phyloP scores from a whole-genome alignment of 1,140 invertebrate species.

The Dendrolimus punctatus region DNA sequence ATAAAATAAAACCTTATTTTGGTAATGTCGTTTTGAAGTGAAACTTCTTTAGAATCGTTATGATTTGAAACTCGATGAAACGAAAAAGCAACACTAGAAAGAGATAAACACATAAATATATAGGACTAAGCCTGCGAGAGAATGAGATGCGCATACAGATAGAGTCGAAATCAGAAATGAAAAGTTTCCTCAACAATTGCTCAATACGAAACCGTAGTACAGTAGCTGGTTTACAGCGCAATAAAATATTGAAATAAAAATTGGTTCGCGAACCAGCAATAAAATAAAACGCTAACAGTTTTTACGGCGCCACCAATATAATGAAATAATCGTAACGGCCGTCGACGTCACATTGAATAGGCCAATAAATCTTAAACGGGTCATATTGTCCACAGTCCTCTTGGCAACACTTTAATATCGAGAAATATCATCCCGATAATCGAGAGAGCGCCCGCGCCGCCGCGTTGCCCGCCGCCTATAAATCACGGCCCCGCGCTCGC shows the following conservation, averaged over 20 bases:
- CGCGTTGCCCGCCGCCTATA: conserved; percentile 55
- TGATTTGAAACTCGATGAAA: too few relatives aligned
- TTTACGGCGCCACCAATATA: conserved; percentile 70
- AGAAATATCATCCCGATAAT: conserved; percentile 70
- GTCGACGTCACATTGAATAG: conserved; percentile 59
- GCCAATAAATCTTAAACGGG: conserved; percentile 65
- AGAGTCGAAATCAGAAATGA: too few relatives aligned
- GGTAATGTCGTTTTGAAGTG: too few relatives aligned
- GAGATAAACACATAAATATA: too few relatives aligned
- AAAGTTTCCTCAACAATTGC: conserved; percentile 17
- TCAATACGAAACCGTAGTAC: conserved; percentile 43
- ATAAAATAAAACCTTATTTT: too few relatives aligned
- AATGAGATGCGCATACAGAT: too few relatives aligned
- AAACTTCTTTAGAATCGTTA: too few relatives aligned
- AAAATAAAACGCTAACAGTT: conserved; percentile 68
- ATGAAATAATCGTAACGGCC: conserved; percentile 70
- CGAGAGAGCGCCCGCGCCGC: conserved; percentile 30
- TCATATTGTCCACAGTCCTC: conserved; percentile 69
- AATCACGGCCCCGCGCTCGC: conserved; percentile 57
- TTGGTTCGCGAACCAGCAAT: conserved; percentile 52
- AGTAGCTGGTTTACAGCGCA: conserved; percentile 54
- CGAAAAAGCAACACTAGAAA: too few relatives aligned
- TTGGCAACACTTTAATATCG: conserved; percentile 70
- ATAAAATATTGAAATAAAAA: conserved; percentile 71
- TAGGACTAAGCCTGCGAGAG: too few relatives aligned